Base-by-base conservation (phyloP, 1,140 invertebrate genomes). In the Drosophila neocordata region DNA sequence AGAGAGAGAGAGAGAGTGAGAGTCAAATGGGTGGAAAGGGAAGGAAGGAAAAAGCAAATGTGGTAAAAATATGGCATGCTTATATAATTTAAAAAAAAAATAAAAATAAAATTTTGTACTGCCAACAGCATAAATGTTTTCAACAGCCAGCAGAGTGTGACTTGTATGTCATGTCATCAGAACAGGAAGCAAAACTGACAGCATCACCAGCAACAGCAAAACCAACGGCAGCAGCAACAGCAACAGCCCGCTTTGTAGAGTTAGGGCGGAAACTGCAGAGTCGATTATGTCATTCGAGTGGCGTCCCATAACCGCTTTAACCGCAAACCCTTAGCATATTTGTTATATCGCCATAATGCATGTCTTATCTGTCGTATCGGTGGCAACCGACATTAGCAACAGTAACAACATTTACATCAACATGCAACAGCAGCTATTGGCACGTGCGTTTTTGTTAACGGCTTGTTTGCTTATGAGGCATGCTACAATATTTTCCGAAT, bases 241-340 rank as follows among this genome's bases (percentile, higher is more conserved):
- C 20, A 44, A 22, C 59, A 61, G 41, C 31, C 71, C 63, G 37
- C 59, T 65, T 44, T 76, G 61, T 63, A 22, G 41, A 34, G 65
- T 31, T 35, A 9, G 41, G 34, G 58, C 82, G 82, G 81, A 82
- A 78, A 69, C 81, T 85, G 81, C 81, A 81, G 61, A 67, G 62
- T 81, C 82, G 81, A 85, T 85, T 85, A 87, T 87, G 82, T 81
- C 81, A 85, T 87, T 78, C 51, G 53, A 70, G 72, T 53, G 60
- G 44, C 66, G 59, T 37, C 60, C 68, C 58, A n/a, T 55, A 35
- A 57, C 52, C 48, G 18, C 48, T 31, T 9, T 48, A 35, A 51
- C 52, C 48, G 9, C 53, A 31, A 31, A n/a, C 51, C 24, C 11
- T 34, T 35, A 9, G 15, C 56, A 65, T 76, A 73, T 87, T 82